Base-by-base conservation (phyloP, 2,888 invertebrate species). In the Molanna angustata region DNA sequence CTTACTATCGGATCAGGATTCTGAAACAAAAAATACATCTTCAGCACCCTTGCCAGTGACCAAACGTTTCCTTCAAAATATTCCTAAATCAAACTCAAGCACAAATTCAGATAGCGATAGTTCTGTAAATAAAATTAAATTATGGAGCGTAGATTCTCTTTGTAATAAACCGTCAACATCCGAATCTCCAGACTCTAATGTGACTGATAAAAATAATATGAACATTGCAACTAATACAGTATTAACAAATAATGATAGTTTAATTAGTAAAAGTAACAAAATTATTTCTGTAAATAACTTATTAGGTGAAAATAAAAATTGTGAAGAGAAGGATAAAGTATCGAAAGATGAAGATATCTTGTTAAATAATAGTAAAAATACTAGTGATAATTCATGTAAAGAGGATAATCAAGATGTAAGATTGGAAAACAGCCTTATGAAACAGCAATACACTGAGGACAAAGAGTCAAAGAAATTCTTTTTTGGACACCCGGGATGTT, bases 401-500 rank as follows among this genome's bases (percentile, higher is more conserved):
- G 39, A 50, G 22, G 43, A 41, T 22, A 42, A 35, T 44, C 35
- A 3, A 17, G 20, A 19, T 35, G 17, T n/a, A 42, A 19, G 19
- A 46, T 17, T 21, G 31, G 39, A 52, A 37, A 37, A n/a, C n/a
- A 37, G 16, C 16, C 13, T 37, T 37, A 13, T 9, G 4, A 16
- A 16, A 37, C 13, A 37, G 37, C 37, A 37, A 27, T 27, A 27
- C 27, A 7, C 27, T 27, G 27, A 27, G 11, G 27, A 27, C 6
- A 4, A 27, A 6, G 22, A 63, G 33, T 64, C 68, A 1, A 49
- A 49, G 32, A 67, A 66, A 11, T 74, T 76, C 61, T 76, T 76
- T 60, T 74, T 77, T 59, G 76, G 75, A 1, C 66, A 69, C 35
- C 73, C 75, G 0, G 72, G 71, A 13, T 72, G 73, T 58, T 64